Conservation (phyloP, 2,888 invertebrate species). For the Ectemnius lituratus region DNA sequence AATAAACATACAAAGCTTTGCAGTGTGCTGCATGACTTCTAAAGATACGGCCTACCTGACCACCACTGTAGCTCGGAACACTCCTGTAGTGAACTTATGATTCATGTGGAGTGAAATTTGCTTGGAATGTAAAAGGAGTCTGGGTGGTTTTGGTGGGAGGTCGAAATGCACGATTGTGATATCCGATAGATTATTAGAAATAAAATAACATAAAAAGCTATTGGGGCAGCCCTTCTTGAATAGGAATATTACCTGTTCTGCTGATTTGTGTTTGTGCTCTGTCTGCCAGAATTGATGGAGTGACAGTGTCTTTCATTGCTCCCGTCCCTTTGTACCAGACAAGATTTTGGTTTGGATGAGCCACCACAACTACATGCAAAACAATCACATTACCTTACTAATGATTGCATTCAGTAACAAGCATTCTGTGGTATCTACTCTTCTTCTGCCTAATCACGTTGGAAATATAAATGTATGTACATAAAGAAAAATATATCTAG, state of each 20-base stretch:
- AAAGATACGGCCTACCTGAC: constrained; percentile 53
- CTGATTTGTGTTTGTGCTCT: constrained; percentile 73
- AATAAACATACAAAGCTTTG: constrained; percentile 47
- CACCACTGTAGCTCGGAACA: constrained; percentile 37
- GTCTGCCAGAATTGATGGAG: constrained; percentile 79
- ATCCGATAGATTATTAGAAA: constrained; percentile 7
- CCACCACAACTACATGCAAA: constrained; percentile 81
- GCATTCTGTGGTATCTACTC: constrained; percentile 54
- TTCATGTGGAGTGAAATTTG: background rate
- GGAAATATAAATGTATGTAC: constrained; percentile 36
- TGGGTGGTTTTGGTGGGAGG: background rate
- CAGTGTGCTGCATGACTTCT: constrained; percentile 23
- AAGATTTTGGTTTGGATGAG: constrained; percentile 83
- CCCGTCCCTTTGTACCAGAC: constrained; percentile 81
- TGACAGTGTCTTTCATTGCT: constrained; percentile 79
- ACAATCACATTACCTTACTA: constrained; percentile 75
- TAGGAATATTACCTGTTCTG: constrained; percentile 74
- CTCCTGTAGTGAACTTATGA: constrained; percentile 42
- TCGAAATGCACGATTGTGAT: background rate
- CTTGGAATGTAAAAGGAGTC: background rate
- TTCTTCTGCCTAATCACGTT: constrained; percentile 19
- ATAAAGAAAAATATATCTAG: constrained; percentile 2
- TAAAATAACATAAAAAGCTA: constrained; percentile 22
- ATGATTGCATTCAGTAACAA: constrained; percentile 66
- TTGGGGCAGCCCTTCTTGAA: constrained; percentile 36